phyloP scores from a whole-genome alignment of 2,113 vertebrate genomes.

The Scophthalmus maximus region DNA sequence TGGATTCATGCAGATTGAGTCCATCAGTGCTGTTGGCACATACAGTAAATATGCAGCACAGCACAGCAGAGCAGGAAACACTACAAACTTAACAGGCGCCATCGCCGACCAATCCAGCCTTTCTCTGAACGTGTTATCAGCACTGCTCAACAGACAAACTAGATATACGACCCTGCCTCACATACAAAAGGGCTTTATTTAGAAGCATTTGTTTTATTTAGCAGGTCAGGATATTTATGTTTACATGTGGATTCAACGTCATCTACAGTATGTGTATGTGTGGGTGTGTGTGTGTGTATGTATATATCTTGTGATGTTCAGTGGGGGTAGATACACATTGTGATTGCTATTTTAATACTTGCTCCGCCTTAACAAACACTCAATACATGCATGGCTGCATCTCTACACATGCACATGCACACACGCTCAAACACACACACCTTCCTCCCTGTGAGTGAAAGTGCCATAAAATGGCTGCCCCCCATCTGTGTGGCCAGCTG shows the following conservation, averaged over 20 bases:
- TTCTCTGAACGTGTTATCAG: slow-evolving; percentile 69
- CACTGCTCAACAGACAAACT: slow-evolving; percentile 49
- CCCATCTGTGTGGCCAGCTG: slow-evolving; percentile 74
- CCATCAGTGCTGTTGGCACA: slow-evolving; percentile 16
- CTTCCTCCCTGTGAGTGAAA: slow-evolving; percentile 62
- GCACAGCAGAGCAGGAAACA: slow-evolving; percentile 33
- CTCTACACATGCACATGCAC: slow-evolving; percentile 12
- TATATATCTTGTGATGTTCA: slow-evolving; percentile 12
- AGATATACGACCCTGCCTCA: slow-evolving; percentile 63
- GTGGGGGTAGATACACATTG: slow-evolving; percentile 6
- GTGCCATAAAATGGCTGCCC: slow-evolving; percentile 63
- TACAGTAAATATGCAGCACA: slow-evolving; percentile 42
- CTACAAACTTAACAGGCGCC: slow-evolving; percentile 39
- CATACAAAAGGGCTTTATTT: slow-evolving; percentile 68
- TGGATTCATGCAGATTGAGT: slow-evolving; percentile 38
- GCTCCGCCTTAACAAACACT: slow-evolving; percentile 15
- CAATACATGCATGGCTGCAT: slow-evolving; percentile 8
- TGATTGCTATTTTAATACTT: slow-evolving; percentile 34
- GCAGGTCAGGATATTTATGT: slow-evolving; percentile 20
- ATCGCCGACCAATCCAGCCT: slow-evolving; percentile 40
- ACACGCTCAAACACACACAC: slow-evolving; percentile 34
- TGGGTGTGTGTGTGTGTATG: slow-evolving; percentile 11
- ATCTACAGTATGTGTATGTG: slow-evolving; percentile 10
- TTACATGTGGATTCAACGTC: slow-evolving; percentile 16
- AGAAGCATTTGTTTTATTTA: slow-evolving; percentile 49